Percentiles rank a stretch among this genome's conserved stretches.
Evolutionary conservation across 2,113 vertebrate genomes (phyloP).

Genomic region (Heptranchias perlo): DNA sequence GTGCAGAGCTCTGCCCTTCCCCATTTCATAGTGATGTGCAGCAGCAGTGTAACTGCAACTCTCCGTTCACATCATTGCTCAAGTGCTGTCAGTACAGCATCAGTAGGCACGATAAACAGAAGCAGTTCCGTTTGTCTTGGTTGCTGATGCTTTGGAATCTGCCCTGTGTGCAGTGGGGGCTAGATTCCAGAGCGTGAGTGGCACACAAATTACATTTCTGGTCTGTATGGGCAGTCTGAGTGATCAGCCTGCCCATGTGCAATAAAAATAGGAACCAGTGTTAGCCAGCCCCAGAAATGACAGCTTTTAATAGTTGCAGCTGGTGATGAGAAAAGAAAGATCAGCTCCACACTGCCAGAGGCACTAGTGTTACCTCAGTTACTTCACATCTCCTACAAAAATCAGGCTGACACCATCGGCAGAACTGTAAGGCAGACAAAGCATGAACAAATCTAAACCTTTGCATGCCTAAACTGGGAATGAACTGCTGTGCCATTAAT

Average conservation of each 20-base stretch:
- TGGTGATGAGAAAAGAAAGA: background rate
- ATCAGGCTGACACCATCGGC: background rate
- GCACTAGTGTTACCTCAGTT: background rate
- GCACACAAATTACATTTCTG: background rate
- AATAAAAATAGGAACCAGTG: background rate
- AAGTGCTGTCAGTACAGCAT: background rate
- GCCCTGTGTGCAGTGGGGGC: background rate
- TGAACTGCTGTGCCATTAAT: background rate
- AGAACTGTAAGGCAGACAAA: background rate
- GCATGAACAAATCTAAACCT: slow-evolving; percentile 14
- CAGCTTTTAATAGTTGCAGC: background rate
- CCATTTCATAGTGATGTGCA: background rate
- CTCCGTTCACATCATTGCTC: background rate
- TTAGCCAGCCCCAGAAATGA: background rate
- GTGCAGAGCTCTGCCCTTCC: background rate
- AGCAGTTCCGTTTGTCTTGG: background rate
- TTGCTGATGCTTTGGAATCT: background rate
- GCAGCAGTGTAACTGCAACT: background rate
- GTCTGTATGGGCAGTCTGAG: background rate
- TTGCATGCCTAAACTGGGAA: background rate
- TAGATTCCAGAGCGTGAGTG: background rate
- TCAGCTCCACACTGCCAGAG: background rate
- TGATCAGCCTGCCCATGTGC: background rate
- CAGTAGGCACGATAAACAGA: background rate
- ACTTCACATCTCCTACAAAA: background rate